Evolutionary conservation across 2,888 invertebrate species (phyloP).

Genomic region (Apocheima hispidaria): DNA sequence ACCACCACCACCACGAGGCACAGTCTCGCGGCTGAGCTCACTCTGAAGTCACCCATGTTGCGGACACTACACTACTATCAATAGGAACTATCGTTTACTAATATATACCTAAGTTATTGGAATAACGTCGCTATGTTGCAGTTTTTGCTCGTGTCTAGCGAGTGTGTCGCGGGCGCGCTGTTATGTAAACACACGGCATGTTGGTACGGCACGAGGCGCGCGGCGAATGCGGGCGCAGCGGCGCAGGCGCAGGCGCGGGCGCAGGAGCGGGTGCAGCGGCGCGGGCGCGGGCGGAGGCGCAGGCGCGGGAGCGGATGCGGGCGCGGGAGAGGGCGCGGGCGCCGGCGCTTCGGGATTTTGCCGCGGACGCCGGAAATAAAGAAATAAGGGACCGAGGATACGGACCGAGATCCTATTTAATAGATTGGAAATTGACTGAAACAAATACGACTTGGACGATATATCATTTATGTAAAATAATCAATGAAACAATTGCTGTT

Average conservation of each 20-base stretch:
- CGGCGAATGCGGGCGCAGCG: conserved; percentile 36
- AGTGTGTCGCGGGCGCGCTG: conserved; percentile 32
- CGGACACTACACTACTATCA: conserved; percentile 28
- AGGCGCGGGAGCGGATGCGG: no score
- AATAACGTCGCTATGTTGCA: conserved; percentile 16
- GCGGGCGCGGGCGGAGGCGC: no score
- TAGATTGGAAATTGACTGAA: not conserved
- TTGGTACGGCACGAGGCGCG: conserved; percentile 41
- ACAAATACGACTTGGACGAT: no score
- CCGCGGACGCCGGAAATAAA: no score
- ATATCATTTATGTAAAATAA: no score
- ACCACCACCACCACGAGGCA: conserved; percentile 60
- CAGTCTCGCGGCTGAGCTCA: conserved; percentile 53
- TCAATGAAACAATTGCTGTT: no score
- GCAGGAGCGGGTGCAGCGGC: no score
- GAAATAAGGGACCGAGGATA: no score
- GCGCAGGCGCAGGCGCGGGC: no score
- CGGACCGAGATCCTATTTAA: not conserved
- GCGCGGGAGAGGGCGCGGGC: no score
- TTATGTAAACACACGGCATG: conserved; percentile 48
- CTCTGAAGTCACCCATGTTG: conserved; percentile 73
- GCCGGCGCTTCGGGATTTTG: no score
- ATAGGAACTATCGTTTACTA: conserved; percentile 36
- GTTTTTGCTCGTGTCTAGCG: conserved; percentile 25
- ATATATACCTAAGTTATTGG: conserved; percentile 18